A percentile compares a stretch with the other conserved stretches of the same genome.
phyloP scores from a whole-genome alignment of 2,113 vertebrate species.

The Apeltes quadracus region DNA sequence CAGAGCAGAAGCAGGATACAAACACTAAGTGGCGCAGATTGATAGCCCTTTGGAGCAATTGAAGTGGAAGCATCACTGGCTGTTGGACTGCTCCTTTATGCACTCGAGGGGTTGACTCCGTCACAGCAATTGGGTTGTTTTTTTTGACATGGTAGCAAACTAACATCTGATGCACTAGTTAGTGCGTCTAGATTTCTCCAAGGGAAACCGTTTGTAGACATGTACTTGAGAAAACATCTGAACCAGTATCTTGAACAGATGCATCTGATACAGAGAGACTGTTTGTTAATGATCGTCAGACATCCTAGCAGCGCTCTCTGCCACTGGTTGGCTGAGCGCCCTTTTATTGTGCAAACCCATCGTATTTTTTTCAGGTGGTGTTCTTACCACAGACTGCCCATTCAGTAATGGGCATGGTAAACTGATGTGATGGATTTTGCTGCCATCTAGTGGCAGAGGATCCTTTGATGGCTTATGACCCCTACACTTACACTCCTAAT shows the following conservation, averaged over 20 bases:
- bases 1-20: constrained; percentile 23
- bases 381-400: constrained; percentile 24
- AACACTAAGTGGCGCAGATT: constrained; percentile 37
- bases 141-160: constrained; percentile 36
- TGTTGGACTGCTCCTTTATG: constrained; percentile 46
- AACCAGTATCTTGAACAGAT: constrained; percentile 14
- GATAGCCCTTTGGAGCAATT: constrained; percentile 38
- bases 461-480: not conserved
- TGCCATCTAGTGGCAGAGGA: constrained; percentile 76
- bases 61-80: constrained; percentile 51
- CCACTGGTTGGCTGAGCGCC: constrained; percentile 9
- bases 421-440: constrained; percentile 59
- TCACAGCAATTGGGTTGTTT: constrained; percentile 18
- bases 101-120: constrained; percentile 40
- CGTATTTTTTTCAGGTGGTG: constrained; percentile 16
- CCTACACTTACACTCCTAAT: not conserved
- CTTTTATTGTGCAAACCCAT: constrained; percentile 11
- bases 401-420: not conserved
- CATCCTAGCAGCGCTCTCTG: constrained; percentile 6
- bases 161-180: constrained; percentile 30
- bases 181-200: constrained; percentile 7
- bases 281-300: not conserved
- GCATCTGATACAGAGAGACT: not conserved
- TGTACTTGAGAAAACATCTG: constrained; percentile 3
- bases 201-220: constrained; percentile 1